Percentiles rank a stretch among this genome's conserved stretches.
Evolutionary conservation across 2,113 vertebrate species (phyloP).

Genomic region (Zapornia atra): DNA sequence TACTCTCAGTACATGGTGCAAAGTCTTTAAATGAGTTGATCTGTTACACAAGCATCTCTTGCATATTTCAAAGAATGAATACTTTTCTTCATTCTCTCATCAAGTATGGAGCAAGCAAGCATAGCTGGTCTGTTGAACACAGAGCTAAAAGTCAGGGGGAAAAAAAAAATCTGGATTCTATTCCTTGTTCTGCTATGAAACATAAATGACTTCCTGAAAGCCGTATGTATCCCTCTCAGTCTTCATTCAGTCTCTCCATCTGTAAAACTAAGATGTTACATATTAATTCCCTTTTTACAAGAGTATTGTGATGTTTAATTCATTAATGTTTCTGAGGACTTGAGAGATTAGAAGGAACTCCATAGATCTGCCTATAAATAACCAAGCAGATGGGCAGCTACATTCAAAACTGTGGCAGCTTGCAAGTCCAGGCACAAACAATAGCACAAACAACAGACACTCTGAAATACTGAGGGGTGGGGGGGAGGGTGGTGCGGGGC

Average conservation of each 20-base stretch:
- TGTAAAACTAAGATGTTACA: neutral
- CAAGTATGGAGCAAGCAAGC: neutral
- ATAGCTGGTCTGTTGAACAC: neutral
- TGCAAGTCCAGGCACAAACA: slow-evolving; percentile 37
- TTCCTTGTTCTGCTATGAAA: slow-evolving; percentile 20
- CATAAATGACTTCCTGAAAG: slow-evolving; percentile 26
- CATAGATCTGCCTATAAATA: slow-evolving; percentile 50
- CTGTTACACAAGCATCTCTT: neutral
- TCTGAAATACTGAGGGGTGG: neutral
- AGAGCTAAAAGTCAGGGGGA: neutral
- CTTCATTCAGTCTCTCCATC: slow-evolving; percentile 22
- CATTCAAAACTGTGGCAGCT: slow-evolving; percentile 31
- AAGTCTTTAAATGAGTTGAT: neutral
- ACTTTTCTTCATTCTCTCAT: neutral
- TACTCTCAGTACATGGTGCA: neutral
- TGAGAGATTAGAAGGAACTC: slow-evolving; percentile 32
- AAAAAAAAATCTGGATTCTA: neutral
- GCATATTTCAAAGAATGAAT: neutral
- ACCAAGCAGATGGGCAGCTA: slow-evolving; percentile 46
- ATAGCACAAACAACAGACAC: slow-evolving; percentile 1
- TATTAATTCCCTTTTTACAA: slow-evolving; percentile 23
- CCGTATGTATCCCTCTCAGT: slow-evolving; percentile 37
- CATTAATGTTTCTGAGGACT: slow-evolving; percentile 52
- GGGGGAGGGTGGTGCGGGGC: too few species aligned
- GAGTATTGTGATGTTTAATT: slow-evolving; percentile 61